phyloP scores from a whole-genome alignment of 1,140 invertebrate genomes.

The Phortica variegata region DNA sequence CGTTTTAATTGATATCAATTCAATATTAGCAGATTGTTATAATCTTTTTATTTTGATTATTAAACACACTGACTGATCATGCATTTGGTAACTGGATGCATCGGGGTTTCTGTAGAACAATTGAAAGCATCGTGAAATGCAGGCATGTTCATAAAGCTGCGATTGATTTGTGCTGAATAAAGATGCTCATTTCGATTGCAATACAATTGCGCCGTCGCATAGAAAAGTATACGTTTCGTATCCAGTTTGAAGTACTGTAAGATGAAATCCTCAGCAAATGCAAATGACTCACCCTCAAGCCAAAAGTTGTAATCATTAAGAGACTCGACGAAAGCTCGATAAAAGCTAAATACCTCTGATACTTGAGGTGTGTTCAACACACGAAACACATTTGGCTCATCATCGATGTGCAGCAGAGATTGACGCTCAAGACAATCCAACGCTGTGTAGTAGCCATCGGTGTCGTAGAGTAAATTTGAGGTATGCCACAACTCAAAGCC shows the following conservation, averaged over 20 bases:
- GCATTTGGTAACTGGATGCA: constrained; percentile 44
- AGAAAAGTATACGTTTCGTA: constrained; percentile 35
- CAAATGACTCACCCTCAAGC: constrained; percentile 42
- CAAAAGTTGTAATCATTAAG: constrained; percentile 39
- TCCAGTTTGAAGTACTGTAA: constrained; percentile 38
- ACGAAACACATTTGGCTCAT: constrained; percentile 20
- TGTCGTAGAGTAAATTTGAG: constrained; percentile 29
- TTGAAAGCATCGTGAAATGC: constrained; percentile 42
- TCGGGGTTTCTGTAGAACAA: constrained; percentile 18
- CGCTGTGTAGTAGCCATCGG: constrained; percentile 44
- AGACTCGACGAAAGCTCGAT: constrained; percentile 34
- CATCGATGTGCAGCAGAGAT: constrained; percentile 18
- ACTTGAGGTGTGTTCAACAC: constrained; percentile 25
- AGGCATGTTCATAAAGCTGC: constrained; percentile 43
- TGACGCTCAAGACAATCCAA: constrained; percentile 43
- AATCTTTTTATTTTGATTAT: background rate
- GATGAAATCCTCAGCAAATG: constrained; percentile 46
- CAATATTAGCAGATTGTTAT: no score
- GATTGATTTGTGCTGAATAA: constrained; percentile 32
- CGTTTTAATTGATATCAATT: no score
- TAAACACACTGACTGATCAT: constrained; percentile 37
- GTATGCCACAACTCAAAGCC: constrained; percentile 38
- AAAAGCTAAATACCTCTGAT: constrained; percentile 31
- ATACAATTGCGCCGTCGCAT: constrained; percentile 43
- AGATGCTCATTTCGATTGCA: constrained; percentile 34